Percentiles rank a stretch among this genome's conserved stretches.
phyloP scores from a whole-genome alignment of 2,113 vertebrate species.

The Xyliphius kryptos region DNA sequence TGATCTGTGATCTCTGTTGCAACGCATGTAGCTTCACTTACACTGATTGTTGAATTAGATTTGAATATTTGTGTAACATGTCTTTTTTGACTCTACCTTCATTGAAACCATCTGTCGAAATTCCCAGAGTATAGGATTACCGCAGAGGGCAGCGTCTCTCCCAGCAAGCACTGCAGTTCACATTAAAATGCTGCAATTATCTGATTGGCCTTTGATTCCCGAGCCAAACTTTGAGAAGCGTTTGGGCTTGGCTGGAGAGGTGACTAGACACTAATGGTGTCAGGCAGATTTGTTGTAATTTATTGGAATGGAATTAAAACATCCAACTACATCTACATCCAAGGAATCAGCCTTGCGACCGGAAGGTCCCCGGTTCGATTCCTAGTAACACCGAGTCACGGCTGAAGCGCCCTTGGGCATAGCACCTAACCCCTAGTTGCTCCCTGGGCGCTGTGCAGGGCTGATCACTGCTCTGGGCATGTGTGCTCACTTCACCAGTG shows the following conservation, averaged over 20 bases:
- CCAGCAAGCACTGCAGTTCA: constrained; percentile 57
- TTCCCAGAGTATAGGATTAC: constrained; percentile 66
- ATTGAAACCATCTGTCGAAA: constrained; percentile 61
- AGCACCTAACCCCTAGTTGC: too few relatives aligned
- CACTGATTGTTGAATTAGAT: constrained; percentile 47
- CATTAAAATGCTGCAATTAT: constrained; percentile 65
- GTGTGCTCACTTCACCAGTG: too few relatives aligned
- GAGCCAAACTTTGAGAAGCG: constrained; percentile 56
- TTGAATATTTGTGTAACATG: constrained; percentile 44
- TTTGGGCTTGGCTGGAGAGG: constrained; percentile 53
- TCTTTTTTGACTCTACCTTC: constrained; percentile 34
- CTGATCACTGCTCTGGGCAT: too few relatives aligned
- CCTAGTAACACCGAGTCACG: too few relatives aligned
- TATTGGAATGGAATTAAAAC: too few relatives aligned
- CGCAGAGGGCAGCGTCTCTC: constrained; percentile 54
- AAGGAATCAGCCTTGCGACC: too few relatives aligned
- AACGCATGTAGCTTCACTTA: constrained; percentile 23
- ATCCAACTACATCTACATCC: too few relatives aligned
- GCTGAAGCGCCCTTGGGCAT: too few relatives aligned
- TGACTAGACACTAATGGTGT: constrained; percentile 49
- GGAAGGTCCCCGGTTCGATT: too few relatives aligned
- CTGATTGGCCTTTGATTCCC: constrained; percentile 69
- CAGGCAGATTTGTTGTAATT: too few relatives aligned
- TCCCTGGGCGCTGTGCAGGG: too few relatives aligned
- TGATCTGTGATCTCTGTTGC: constrained; percentile 4